Evolutionary conservation across 2,113 vertebrate genomes (phyloP), one percentile per base, ranked within the genome.

Genomic region (Rynchops niger): DNA sequence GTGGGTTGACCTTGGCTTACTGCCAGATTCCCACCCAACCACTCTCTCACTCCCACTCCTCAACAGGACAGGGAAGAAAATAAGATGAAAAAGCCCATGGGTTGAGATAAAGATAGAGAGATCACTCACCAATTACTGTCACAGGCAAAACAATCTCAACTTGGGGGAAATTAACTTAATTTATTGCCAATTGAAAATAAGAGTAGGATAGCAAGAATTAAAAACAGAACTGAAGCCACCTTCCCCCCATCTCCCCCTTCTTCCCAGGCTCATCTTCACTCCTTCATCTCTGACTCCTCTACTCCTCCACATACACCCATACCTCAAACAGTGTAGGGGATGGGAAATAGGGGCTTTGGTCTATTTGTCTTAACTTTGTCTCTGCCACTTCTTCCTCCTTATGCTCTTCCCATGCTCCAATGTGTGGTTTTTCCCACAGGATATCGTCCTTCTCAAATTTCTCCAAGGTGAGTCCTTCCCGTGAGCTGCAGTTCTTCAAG

Each of bases 361-460:
- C 59, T 56, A 4, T 11, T 62, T 18, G 19, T 45, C 43, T 45
- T 45, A 45, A 19, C 21, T 63, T 69, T 53, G 11, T 29, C 29
- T 58, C 47, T 87, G 66, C 29, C 30, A 14, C 15, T 59, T 22
- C 42, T 52, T 79, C 32, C 34, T 34, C 42, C 32, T 30, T 8
- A 12, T 6, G 2, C 9, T 50, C 9, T 22, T 65, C 14, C 29
- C 7, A 43, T 49, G 23, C 19, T 56, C 15, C 25, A 63, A 3
- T 1, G 1, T 18, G 11, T 5, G 32, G 10, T 32, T 3, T 5
- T 3, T 62, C 32, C 47, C 56, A 40, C 1, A 4, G n/a, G n/a
- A 25, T 9, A 40, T 10, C 47, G 19, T 47, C 42, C 29, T 71
- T 40, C 38, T 34, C 22, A 27, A 53, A 15, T 6, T 61, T 38